These are phyloP conservation scores for Uloborus plumipes DNA, from an alignment of 2,888 invertebrate genomes.

Conservation along the genomic window DNA sequence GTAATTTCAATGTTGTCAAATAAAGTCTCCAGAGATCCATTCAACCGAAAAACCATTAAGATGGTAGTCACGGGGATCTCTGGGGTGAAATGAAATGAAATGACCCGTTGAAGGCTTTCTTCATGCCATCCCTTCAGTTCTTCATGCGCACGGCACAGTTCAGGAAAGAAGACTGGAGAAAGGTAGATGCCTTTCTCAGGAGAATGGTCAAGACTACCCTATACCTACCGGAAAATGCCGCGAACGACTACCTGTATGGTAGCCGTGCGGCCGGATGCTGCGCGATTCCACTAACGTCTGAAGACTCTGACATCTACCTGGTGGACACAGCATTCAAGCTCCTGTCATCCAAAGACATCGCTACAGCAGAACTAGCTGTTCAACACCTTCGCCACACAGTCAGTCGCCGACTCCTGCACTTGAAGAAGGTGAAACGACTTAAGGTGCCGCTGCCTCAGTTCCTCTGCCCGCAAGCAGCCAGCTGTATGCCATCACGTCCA, in stretches of 20 bases:
- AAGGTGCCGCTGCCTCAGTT: no score
- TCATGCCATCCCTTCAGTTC: not conserved
- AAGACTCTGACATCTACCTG: not conserved
- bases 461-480: no score
- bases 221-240: not conserved
- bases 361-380: not conserved
- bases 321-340: not conserved
- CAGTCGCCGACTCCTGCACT: not conserved
- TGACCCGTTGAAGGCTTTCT: not conserved
- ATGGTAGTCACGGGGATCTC: no score
- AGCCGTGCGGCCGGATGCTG: not conserved
- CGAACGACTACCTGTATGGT: not conserved
- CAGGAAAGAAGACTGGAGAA: not conserved
- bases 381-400: not conserved
- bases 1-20: no score
- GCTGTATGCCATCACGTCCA: no score
- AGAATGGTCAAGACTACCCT: not conserved
- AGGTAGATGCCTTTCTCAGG: not conserved
- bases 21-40: no score
- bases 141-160: not conserved
- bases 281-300: not conserved
- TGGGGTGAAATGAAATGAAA: no score
- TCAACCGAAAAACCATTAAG: no score
- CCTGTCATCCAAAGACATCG: not conserved
- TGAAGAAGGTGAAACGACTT: no score